Percentiles rank a stretch among this genome's conserved stretches.
These are phyloP conservation scores for Panagrolaimus sp. DNA, from an alignment of 1,140 invertebrate species.

Conservation along the genomic window DNA sequence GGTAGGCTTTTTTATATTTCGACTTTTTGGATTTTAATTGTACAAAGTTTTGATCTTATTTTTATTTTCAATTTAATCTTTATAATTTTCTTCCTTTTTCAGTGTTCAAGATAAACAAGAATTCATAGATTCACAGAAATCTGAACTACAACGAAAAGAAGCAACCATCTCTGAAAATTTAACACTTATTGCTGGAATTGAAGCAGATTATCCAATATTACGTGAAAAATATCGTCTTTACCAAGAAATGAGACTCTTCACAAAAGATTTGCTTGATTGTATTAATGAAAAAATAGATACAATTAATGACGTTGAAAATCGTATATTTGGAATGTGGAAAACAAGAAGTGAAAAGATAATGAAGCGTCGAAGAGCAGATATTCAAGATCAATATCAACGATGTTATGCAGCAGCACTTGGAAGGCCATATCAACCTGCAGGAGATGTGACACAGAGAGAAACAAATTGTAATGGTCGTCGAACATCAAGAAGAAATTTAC, in stretches of 20 bases:
- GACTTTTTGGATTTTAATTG: no score
- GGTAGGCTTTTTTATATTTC: no score
- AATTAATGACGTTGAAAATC: slow-evolving; percentile 28
- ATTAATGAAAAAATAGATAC: slow-evolving; percentile 37
- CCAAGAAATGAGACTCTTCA: slow-evolving; percentile 38
- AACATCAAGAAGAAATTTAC: slow-evolving; percentile 16
- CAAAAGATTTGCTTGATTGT: slow-evolving; percentile 38
- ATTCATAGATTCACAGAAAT: slow-evolving; percentile 14
- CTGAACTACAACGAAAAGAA: slow-evolving; percentile 6
- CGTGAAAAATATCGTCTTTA: slow-evolving; percentile 38
- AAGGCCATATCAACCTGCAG: slow-evolving; percentile 19
- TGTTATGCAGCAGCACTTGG: slow-evolving; percentile 19
- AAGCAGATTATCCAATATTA: slow-evolving; percentile 23
- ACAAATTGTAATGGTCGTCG: slow-evolving; percentile 32
- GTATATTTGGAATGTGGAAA: slow-evolving; percentile 34
- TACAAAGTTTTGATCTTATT: no score
- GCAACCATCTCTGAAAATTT: slow-evolving; percentile 17
- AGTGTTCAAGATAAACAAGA: slow-evolving; percentile 14
- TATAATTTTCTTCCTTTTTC: not conserved
- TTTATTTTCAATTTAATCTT: not conserved
- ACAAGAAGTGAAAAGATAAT: slow-evolving; percentile 27
- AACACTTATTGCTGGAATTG: slow-evolving; percentile 19
- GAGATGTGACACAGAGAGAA: slow-evolving; percentile 25
- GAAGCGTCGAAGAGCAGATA: slow-evolving; percentile 32
- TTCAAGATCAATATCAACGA: slow-evolving; percentile 33